Evolutionary conservation across 2,113 vertebrate genomes (phyloP), one percentile per base, ranked within the genome.

Genomic region (Rutilus rutilus): DNA sequence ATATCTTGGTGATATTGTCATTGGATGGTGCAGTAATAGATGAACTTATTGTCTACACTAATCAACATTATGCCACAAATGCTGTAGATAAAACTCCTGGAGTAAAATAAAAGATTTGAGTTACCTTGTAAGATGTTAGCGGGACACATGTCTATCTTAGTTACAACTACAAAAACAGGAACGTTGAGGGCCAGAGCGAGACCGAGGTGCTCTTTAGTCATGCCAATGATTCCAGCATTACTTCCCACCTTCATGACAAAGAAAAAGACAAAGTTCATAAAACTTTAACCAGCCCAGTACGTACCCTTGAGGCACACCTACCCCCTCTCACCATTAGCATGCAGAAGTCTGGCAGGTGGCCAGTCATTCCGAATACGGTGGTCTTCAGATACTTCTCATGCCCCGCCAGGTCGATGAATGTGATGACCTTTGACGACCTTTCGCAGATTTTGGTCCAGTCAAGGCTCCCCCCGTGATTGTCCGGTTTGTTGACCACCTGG

Each of bases 111-210:
- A 19, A 27, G 45, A 47, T 8, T 78, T 52, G 0, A 45, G 5
- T 86, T 95, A 98, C 97, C 97, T 96, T 98, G 97, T 21, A 99
- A 89, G 91, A 99, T 97, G 90, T 99, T 99, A 88, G 97, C 96
- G 2, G 97, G 97, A 91, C 97, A 99, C 97, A 99, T 99, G 91
- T 99, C 97, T 21, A 99, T 99, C 94, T 99, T 99, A 78, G 97
- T 99, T 88, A 99, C 97, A 86, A 99, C 97, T 45, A 98, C 97
- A 86, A 99, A 99, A 87, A 99, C 97, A 0, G 97, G 97, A 73
- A 99, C 97, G 0, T 97, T 99, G 42, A 99, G 96, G 8, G 97
- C 97, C 91, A 99, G 90, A 0, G 97, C 97, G 91, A 99, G 93
- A 83, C 97, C 97, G 85, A 99, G 93, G 78, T 99, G 97, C 91